phyloP scores from a whole-genome alignment of 2,797 vertebrate genomes.

The Pangasius krempfi region DNA sequence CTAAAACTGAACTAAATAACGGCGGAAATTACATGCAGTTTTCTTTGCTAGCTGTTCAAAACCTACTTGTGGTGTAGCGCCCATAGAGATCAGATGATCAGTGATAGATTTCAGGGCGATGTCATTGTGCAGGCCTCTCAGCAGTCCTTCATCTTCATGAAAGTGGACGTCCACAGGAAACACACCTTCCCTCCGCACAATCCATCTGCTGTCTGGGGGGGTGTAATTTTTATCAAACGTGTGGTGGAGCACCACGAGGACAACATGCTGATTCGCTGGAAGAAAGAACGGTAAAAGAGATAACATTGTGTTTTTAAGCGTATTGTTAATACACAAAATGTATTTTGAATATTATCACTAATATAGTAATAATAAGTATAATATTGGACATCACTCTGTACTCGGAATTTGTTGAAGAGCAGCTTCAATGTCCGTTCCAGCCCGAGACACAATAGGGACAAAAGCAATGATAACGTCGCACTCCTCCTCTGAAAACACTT shows the following conservation, averaged over 20 bases:
- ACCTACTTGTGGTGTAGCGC: neutral
- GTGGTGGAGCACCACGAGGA: neutral
- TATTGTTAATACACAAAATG: neutral
- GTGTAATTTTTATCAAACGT: neutral
- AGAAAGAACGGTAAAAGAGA: neutral
- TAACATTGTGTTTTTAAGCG: neutral
- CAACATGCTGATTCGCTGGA: neutral
- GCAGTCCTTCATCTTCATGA: neutral
- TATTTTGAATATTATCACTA: neutral
- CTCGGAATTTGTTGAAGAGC: neutral
- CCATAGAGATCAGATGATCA: neutral
- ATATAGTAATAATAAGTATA: neutral
- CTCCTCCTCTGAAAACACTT: neutral
- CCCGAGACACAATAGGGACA: neutral
- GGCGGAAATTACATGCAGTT: neutral
- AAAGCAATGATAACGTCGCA: conserved; percentile 18
- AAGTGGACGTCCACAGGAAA: neutral
- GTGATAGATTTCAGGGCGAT: neutral
- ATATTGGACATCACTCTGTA: neutral
- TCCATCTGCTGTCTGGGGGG: neutral
- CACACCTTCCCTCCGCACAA: neutral
- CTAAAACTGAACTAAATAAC: neutral
- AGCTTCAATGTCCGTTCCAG: conserved; percentile 14
- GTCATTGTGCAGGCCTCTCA: neutral
- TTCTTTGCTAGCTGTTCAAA: neutral